Base-by-base conservation (phyloP, 2,888 invertebrate species). In the Oxytorus armatus region DNA sequence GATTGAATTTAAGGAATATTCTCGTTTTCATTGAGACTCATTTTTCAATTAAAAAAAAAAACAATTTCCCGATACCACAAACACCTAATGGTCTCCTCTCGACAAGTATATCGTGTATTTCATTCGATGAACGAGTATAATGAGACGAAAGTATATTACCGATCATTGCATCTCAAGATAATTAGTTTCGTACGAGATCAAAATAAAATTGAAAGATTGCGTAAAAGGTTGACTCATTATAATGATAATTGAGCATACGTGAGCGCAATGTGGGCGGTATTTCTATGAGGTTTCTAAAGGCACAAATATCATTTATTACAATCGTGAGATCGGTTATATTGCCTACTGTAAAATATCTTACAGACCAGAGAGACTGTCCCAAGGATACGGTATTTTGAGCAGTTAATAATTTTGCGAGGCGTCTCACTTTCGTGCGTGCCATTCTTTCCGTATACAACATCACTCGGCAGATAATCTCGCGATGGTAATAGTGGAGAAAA, bases 221-320 rank as follows among this genome's bases (percentile, higher is more conserved):
- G 47, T 33, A 47, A 59, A 70, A 70, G 57, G 36, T 70, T 49
- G 59, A 59, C 59, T 70, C 70, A 59, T 59, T 57, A 59, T 23
- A 16, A 59, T 36, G 11, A 14, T 42, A 14, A 49, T 59, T 47
- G 47, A 47, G 16, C 33, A 14, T 18, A 59, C 70, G 33, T 23
- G 21, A 21, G 29, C 16, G 21, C 16, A 36, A 36, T 57, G 49
- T 49, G 59, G 49, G 69, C 55, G 66, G 49, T 66, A 53, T 66
- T 33, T 21, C 25, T 44, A 39, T 47, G 47, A 36, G 47, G 14
- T 42, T 69, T 18, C 10, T 49, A 36, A 11, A 49, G 16, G 36
- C 29, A 25, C 57, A 44, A 70, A 59, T 49, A 70, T 14, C 69
- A 57, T 70, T 70, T 70, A 36, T 47, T 44, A 23, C 59, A 57